Evolutionary conservation across 2,888 invertebrate genomes (phyloP).

Genomic region (Ypsolopha scabrella): DNA sequence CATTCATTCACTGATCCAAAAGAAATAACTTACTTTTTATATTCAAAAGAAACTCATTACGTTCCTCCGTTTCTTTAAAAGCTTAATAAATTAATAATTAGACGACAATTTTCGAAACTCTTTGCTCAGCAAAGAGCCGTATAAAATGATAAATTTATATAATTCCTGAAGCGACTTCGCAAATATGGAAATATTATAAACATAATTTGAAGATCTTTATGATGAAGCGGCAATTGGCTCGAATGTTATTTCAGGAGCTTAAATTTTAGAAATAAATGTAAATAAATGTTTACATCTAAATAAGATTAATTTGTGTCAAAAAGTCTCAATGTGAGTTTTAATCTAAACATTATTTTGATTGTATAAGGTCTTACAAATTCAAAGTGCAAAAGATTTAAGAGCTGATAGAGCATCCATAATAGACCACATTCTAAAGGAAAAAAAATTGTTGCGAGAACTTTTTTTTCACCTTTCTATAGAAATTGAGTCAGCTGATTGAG

Average conservation of each 20-base stretch:
- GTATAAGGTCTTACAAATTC: too few species aligned
- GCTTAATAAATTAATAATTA: constrained; percentile 53
- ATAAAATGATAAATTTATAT: constrained; percentile 23
- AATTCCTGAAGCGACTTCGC: constrained; percentile 23
- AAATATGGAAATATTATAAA: constrained; percentile 30
- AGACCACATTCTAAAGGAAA: too few species aligned
- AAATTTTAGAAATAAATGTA: neutral
- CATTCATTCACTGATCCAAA: constrained; percentile 22
- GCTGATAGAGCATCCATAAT: too few species aligned
- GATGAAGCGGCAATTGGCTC: neutral
- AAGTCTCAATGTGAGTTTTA: too few species aligned
- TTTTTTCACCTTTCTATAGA: too few species aligned
- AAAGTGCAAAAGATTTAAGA: too few species aligned
- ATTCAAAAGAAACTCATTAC: constrained; percentile 33
- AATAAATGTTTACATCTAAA: too few species aligned
- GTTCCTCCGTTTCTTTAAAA: constrained; percentile 34
- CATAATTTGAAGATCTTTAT: constrained; percentile 13
- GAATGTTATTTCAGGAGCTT: neutral
- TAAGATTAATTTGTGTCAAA: too few species aligned
- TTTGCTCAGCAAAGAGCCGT: constrained; percentile 20
- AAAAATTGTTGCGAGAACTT: too few species aligned
- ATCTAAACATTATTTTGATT: too few species aligned
- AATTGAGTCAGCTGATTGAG: too few species aligned
- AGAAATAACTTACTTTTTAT: constrained; percentile 11
- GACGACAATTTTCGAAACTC: constrained; percentile 32